Conservation (phyloP, 2,113 vertebrate genomes). For the Myocastor coypus region DNA sequence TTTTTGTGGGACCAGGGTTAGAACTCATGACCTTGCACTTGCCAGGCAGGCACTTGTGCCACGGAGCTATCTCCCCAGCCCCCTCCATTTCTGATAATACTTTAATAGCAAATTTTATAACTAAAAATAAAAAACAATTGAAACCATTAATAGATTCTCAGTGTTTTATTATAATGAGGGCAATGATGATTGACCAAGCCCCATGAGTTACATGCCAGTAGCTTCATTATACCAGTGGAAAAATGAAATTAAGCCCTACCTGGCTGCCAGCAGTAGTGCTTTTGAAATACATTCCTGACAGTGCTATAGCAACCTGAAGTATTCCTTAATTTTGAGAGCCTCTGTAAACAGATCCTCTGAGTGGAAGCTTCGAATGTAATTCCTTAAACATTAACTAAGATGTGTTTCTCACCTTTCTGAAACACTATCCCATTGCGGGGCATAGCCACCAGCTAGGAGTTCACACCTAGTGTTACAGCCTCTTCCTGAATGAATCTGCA, state of each 20-base stretch:
- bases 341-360: conserved; percentile 39
- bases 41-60: too few species aligned
- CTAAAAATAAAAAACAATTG: neutral
- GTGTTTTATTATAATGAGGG: neutral
- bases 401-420: conserved; percentile 49
- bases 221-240: neutral
- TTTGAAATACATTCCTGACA: neutral
- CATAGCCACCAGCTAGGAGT: conserved; percentile 27
- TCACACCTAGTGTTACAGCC: conserved; percentile 16
- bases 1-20: too few species aligned
- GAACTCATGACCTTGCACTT: too few species aligned
- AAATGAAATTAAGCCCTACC: neutral
- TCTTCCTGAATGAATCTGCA: conserved; percentile 68
- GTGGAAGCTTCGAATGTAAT: conserved; percentile 38
- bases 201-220: too few species aligned
- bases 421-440: neutral
- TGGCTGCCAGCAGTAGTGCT: neutral
- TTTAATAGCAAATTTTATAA: neutral
- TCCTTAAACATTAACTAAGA: conserved; percentile 49
- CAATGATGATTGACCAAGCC: neutral
- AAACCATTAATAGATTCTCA: neutral
- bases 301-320: neutral
- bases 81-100: neutral
- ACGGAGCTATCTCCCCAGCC: too few species aligned
- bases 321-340: conserved; percentile 2